Evolutionary conservation across 2,888 invertebrate species (phyloP), one percentile per base, ranked within the genome.

Genomic region (Protonemura montana): DNA sequence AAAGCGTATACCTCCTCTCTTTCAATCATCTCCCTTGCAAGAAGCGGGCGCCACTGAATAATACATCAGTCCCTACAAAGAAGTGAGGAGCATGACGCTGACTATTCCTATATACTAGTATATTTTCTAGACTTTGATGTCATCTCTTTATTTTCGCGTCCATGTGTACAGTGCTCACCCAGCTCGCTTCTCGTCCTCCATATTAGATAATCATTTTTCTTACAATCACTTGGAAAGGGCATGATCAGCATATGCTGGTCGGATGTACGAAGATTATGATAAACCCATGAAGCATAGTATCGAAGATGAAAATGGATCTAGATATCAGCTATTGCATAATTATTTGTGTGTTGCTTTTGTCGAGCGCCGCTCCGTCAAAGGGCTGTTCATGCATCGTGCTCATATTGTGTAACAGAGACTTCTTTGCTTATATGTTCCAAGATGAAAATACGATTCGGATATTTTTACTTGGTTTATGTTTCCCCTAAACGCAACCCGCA

Each of bases 151-250:
- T 3, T 59, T 59, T 21, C 59, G 59, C 21, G 59, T 59, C 59
- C 21, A 10, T 59, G 59, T 21, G 59, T 35, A 35, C 10, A 35
- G 59, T 21, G 21, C 59, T 59, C 59, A 21, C 13, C 13, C 59
- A 59, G 7, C 59, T 6, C 10, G 13, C 21, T 16, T 59, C 59
- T 59, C 59, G 59, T 21, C 21, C 1, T 3, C 59, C 59, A 21
- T 59, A 59, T 59, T 59, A 59, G 59, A 13, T 59, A 59, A 59
- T 59, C 59, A 59, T 59, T 59, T 59, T 59, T 59, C 59, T 59
- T n/a, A 59, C 16, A 2, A 59, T 59, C 59, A 59, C 59, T 59
- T 21, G 3, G 13, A 59, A n/a, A 13, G 1, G 21, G 59, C 13
- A 59, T 59, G 59, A 59, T 59, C 59, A 59, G 59, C 59, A 59